Conservation (phyloP, 2,797 vertebrate genomes). For the Argentina silus region DNA sequence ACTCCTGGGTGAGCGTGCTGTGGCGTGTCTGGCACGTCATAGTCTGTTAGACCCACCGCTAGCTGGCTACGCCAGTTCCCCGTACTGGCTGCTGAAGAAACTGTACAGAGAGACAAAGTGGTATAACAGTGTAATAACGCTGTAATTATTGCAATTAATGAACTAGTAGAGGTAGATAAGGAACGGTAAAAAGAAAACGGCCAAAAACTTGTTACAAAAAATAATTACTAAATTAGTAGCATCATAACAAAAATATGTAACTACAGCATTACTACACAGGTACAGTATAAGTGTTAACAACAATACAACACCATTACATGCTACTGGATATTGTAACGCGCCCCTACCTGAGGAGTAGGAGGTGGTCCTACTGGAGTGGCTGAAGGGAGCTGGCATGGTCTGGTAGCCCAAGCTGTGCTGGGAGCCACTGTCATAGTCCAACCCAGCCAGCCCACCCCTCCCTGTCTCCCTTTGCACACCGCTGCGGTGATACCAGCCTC, state of each 20-base stretch:
- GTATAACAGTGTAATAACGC: no score
- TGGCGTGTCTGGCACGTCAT: conserved; percentile 73
- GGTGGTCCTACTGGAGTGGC: conserved; percentile 87
- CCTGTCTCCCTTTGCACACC: conserved; percentile 77
- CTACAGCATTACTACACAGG: background rate
- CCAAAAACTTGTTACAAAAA: no score
- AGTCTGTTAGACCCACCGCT: conserved; percentile 83
- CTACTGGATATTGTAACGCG: background rate
- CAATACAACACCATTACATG: no score
- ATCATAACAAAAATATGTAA: no score
- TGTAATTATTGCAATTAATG: no score
- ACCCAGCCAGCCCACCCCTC: conserved; percentile 69
- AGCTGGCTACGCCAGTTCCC: conserved; percentile 89
- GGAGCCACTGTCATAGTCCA: conserved; percentile 86
- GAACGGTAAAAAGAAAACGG: no score
- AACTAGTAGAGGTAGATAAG: no score
- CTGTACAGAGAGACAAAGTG: conserved; percentile 62
- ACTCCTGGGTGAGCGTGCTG: conserved; percentile 80
- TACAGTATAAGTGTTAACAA: background rate
- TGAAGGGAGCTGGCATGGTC: conserved; percentile 88
- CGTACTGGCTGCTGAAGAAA: conserved; percentile 87
- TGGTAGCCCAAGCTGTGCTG: conserved; percentile 90
- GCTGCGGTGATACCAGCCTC: conserved; percentile 95
- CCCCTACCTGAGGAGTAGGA: conserved; percentile 91
- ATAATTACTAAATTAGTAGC: no score